These are phyloP conservation scores for Latheticus oryzae DNA, from an alignment of 2,888 invertebrate genomes.

Conservation along the genomic window DNA sequence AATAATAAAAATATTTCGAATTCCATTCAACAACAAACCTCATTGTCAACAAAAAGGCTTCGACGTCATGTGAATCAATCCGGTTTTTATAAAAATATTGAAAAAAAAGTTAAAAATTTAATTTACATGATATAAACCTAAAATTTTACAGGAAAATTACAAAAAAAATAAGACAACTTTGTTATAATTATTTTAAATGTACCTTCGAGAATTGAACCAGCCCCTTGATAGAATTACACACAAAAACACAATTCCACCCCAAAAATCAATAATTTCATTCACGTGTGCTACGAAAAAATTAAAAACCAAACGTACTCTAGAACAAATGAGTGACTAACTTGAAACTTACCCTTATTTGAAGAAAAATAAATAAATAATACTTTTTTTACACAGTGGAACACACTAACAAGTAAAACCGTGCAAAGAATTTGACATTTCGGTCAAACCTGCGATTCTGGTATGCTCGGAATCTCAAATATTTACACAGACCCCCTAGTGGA, in stretches of 20 bases:
- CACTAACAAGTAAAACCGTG: constrained; percentile 65
- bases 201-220: no score
- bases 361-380: constrained; percentile 34
- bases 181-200: no score
- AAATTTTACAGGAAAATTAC: constrained; percentile 14
- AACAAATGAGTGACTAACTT: background rate
- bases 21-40: constrained; percentile 59
- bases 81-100: constrained; percentile 10
- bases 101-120: constrained; percentile 2
- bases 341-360: constrained; percentile 2
- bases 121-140: constrained; percentile 20
- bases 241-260: constrained; percentile 51
- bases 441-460: constrained; percentile 77
- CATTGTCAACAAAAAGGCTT: constrained; percentile 50
- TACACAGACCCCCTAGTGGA: constrained; percentile 73
- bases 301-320: constrained; percentile 49
- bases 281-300: constrained; percentile 47
- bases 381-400: constrained; percentile 59
- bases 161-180: constrained; percentile 13
- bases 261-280: constrained; percentile 60
- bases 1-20: constrained; percentile 63
- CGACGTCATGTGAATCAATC: constrained; percentile 31
- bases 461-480: constrained; percentile 77
- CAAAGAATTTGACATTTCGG: constrained; percentile 77
- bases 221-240: background rate